Conservation (phyloP, 2,113 vertebrate species). For the Acinonyx jubatus region DNA sequence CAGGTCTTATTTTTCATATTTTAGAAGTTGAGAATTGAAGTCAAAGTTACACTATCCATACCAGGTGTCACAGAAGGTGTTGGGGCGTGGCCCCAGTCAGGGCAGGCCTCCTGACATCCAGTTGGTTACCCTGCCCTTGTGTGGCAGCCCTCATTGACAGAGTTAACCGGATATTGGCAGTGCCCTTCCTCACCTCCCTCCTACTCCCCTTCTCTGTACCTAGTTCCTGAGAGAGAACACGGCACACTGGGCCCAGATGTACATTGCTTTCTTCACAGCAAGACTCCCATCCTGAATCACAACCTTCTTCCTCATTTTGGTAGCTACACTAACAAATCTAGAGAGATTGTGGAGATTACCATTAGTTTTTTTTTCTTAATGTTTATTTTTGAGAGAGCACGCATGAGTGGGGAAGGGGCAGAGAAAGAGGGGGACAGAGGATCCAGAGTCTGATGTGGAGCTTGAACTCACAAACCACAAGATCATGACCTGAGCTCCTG, state of each 20-base stretch:
- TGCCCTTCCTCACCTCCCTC: neutral
- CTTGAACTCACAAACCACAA: too few relatives aligned
- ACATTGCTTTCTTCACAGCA: neutral
- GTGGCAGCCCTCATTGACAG: too few relatives aligned
- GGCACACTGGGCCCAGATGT: neutral
- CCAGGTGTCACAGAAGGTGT: neutral
- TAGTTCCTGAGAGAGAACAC: neutral
- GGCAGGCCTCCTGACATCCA: neutral
- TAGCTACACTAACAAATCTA: neutral
- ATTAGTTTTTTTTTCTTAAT: neutral
- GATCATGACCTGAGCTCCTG: too few relatives aligned
- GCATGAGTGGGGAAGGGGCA: too few relatives aligned
- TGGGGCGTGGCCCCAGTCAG: neutral
- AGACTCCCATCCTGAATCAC: neutral
- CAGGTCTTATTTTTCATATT: neutral
- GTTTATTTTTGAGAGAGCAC: too few relatives aligned
- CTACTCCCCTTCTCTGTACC: neutral
- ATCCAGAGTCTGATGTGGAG: too few relatives aligned
- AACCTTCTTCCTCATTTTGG: neutral
- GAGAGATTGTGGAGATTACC: neutral
- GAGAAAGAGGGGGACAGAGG: too few relatives aligned
- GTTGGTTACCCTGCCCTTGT: neutral
- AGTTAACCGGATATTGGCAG: fast-evolving
- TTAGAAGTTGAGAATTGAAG: neutral
- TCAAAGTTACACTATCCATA: neutral